phyloP scores from a whole-genome alignment of 2,888 invertebrate genomes.

The Sympetrum striolatum region DNA sequence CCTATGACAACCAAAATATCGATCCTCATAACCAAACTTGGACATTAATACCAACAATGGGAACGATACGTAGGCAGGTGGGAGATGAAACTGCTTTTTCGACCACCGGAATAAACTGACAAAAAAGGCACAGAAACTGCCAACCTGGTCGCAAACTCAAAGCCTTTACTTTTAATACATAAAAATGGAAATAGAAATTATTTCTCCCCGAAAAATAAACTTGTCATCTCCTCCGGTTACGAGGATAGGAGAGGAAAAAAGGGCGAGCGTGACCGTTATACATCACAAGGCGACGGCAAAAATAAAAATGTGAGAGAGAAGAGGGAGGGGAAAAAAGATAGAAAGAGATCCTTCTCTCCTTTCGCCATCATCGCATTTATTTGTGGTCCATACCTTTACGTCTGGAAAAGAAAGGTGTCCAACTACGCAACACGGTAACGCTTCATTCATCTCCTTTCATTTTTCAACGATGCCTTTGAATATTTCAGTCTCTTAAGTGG shows the following conservation, averaged over 20 bases:
- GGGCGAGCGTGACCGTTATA: not conserved
- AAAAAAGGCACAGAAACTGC: too few relatives aligned
- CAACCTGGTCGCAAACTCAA: too few relatives aligned
- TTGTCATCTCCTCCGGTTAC: not conserved
- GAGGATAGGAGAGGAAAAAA: not conserved
- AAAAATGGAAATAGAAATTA: not conserved
- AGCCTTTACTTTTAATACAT: too few relatives aligned
- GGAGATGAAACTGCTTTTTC: too few relatives aligned
- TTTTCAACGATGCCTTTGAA: slow-evolving; percentile 39
- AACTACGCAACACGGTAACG: slow-evolving; percentile 28
- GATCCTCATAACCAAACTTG: too few relatives aligned
- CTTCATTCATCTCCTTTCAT: slow-evolving; percentile 41
- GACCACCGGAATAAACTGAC: too few relatives aligned
- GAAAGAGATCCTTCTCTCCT: not conserved
- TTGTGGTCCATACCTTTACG: slow-evolving; percentile 1
- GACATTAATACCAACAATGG: too few relatives aligned
- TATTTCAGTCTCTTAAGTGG: slow-evolving; percentile 40
- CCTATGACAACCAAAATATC: too few relatives aligned
- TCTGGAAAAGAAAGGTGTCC: not conserved
- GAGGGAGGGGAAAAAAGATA: not conserved
- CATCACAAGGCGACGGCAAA: not conserved
- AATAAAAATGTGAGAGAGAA: not conserved
- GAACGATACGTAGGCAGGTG: too few relatives aligned
- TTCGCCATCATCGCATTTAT: slow-evolving; percentile 10
- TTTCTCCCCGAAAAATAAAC: not conserved